Base-by-base conservation (phyloP, 1,140 invertebrate genomes). In the Drosophila prosaltans region DNA sequence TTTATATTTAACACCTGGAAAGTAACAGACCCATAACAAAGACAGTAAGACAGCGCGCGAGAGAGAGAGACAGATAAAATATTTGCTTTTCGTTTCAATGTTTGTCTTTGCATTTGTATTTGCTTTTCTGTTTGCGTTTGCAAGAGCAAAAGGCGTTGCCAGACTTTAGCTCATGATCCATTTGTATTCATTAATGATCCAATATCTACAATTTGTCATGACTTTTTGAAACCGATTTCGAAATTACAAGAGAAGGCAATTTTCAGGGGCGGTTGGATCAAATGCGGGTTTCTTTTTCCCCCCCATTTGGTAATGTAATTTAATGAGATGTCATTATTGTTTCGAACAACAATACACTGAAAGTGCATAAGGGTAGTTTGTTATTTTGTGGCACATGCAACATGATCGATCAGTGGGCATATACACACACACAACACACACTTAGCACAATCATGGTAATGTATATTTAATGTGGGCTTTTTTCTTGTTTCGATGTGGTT, bases 361-460 rank as follows among this genome's bases (percentile, higher is more conserved):
- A 48, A 7, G 16, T 43, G 26, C 58, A 75, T 64, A 63, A 62
- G 81, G 81, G 82, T 81, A 69, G 72, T 58, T 82, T 69, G 59
- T 63, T 51, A 51, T 21, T 10, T 26, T 45, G 21, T 67, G 80
- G 65, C 43, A 72, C 82, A 86, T 88, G 82, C 82, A 85, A 85
- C 74, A 85, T 85, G 83, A 86, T 86, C 79, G 82, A 88, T 86
- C 83, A 72, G 69, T 69, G 32, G 30, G 10, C 5, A 21, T 16
- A 48, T n/a, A 48, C 45, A 45, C 5, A 45, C n/a, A 58, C n/a
- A 24, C 16, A 7, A 39, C 32, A 30, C 32, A 36, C 32, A 36
- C 32, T 36, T 7, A 36, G 6, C 32, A 36, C 32, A 36, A 30
- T 62, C 65, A 60, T 69, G 28, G 69, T 78, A 85, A 84, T 85